Evolutionary conservation across 1,140 invertebrate species (phyloP).

Genomic region (Drosophila pectinifera): DNA sequence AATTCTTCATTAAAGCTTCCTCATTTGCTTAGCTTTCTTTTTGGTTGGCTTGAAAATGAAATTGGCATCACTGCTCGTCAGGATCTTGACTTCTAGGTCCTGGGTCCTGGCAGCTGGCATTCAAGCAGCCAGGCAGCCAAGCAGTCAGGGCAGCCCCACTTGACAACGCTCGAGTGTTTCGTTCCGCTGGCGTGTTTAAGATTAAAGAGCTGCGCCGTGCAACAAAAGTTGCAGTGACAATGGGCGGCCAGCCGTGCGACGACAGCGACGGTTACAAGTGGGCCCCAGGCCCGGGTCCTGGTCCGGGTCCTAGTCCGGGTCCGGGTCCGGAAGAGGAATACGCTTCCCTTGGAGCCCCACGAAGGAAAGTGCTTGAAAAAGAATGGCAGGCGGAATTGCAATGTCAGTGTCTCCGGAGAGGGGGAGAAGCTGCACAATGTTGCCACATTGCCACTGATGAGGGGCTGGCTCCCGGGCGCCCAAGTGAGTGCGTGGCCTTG

Average conservation of each 20-base stretch:
- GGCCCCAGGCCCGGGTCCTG: constrained; percentile 42
- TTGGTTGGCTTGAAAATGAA: too few species aligned
- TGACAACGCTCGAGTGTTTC: constrained; percentile 80
- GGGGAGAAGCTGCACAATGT: constrained; percentile 36
- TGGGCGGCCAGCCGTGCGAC: constrained; percentile 58
- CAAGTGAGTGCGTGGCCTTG: constrained; percentile 59
- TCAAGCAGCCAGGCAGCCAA: constrained; percentile 30
- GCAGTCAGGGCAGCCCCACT: constrained; percentile 63
- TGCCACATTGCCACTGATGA: constrained; percentile 43
- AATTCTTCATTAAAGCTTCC: too few species aligned
- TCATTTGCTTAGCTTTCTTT: too few species aligned
- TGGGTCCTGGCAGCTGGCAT: constrained; percentile 57
- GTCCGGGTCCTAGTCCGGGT: constrained; percentile 7
- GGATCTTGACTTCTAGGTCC: constrained; percentile 11
- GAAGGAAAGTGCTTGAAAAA: constrained; percentile 74
- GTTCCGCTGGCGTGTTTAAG: constrained; percentile 83
- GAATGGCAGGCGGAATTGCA: constrained; percentile 73
- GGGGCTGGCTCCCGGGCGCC: constrained; percentile 7
- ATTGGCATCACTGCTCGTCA: constrained; percentile 24
- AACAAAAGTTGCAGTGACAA: constrained; percentile 81
- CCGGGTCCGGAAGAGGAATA: constrained; percentile 8
- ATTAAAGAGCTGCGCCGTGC: constrained; percentile 78
- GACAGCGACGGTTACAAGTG: constrained; percentile 55
- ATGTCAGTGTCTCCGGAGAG: constrained; percentile 59
- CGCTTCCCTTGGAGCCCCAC: constrained; percentile 23